A percentile compares a stretch with the other conserved stretches of the same genome.
Conservation (phyloP, 2,113 vertebrate genomes). For the Tursiops truncatus region DNA sequence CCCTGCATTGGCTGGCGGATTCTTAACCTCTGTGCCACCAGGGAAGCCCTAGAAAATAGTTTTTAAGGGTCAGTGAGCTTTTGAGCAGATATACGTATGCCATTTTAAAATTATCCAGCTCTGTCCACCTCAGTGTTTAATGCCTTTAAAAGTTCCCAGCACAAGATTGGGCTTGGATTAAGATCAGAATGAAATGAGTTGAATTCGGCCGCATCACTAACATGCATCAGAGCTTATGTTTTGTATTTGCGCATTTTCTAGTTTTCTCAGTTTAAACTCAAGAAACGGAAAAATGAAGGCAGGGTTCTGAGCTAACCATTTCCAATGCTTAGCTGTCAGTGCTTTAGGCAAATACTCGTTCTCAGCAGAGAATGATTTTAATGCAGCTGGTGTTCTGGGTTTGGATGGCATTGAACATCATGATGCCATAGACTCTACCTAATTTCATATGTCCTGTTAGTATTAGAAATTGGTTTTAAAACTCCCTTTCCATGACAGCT, state of each 20-base stretch:
- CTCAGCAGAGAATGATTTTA: rapidly evolving
- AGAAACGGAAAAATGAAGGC: neutral
- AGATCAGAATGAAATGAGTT: neutral
- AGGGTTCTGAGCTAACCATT: rapidly evolving
- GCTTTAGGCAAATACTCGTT: neutral
- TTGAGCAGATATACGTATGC: too few relatives aligned
- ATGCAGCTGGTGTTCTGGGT: rapidly evolving
- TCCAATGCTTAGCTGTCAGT: rapidly evolving
- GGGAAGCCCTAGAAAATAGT: neutral
- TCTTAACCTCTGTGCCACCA: too few relatives aligned
- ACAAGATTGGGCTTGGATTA: neutral
- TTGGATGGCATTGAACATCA: rapidly evolving
- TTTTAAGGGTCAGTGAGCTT: neutral
- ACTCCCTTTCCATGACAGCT: neutral
- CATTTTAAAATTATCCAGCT: rapidly evolving
- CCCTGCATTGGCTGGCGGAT: too few relatives aligned
- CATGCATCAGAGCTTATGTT: rapidly evolving
- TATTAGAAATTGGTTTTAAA: neutral
- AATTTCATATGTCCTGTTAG: rapidly evolving
- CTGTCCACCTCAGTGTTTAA: neutral
- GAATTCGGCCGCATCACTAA: neutral
- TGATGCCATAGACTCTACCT: rapidly evolving
- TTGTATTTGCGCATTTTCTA: neutral
- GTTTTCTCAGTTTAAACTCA: neutral
- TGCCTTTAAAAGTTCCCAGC: too few relatives aligned